Conservation (phyloP, 2,113 vertebrate genomes). For the Mungos mungo region DNA sequence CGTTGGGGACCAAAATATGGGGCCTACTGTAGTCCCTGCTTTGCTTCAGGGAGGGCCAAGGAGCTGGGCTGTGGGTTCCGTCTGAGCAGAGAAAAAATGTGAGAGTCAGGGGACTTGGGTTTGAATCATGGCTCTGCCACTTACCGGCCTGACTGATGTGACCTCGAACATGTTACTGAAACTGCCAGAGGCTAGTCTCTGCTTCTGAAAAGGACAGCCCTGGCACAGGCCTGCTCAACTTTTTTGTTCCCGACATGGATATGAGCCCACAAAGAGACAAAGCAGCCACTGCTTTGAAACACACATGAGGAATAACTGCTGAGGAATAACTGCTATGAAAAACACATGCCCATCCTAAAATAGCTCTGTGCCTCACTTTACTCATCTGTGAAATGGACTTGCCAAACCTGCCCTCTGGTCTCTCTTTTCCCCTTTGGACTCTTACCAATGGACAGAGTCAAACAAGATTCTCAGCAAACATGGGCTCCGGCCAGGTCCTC, state of each 20-base stretch:
- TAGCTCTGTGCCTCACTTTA: neutral
- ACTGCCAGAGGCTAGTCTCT: neutral
- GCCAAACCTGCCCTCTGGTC: neutral
- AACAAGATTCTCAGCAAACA: neutral
- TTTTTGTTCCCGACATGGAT: neutral
- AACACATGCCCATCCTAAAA: neutral
- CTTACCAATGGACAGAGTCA: neutral
- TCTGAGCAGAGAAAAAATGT: conserved; percentile 27
- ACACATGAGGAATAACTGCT: no score
- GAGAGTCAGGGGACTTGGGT: neutral
- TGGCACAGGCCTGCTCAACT: neutral
- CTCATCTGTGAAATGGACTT: neutral
- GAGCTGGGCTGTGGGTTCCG: neutral
- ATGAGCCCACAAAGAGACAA: neutral
- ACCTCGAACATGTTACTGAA: neutral
- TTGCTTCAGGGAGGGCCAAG: neutral
- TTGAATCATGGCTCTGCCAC: neutral
- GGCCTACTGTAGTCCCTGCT: neutral
- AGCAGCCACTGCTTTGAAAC: neutral
- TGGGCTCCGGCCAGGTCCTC: neutral
- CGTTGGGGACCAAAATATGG: neutral
- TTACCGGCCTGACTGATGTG: neutral
- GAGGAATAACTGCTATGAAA: neutral
- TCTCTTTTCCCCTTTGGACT: neutral
- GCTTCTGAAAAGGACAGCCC: neutral